Evolutionary conservation across 2,888 invertebrate species (phyloP).

Genomic region (Lithosia quadra): DNA sequence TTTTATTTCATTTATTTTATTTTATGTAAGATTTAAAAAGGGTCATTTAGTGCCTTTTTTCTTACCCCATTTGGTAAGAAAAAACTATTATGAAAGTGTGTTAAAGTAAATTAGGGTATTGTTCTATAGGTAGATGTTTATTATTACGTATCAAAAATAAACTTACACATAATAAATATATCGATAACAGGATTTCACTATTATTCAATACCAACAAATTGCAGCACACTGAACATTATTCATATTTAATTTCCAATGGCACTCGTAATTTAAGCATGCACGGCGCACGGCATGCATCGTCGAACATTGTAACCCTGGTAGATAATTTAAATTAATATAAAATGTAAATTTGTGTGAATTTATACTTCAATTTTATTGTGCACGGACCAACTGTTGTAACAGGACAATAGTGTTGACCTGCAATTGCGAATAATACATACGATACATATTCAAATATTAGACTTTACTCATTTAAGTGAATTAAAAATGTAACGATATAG

Average conservation of each 20-base stretch:
- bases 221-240: slow-evolving; percentile 29
- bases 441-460: neutral
- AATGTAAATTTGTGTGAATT: slow-evolving; percentile 60
- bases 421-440: neutral
- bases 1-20: too few species aligned
- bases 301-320: slow-evolving; percentile 44
- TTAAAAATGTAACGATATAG: too few species aligned
- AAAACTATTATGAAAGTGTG: too few species aligned
- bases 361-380: slow-evolving; percentile 49
- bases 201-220: slow-evolving; percentile 27
- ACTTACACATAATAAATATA: neutral
- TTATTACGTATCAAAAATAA: neutral
- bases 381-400: neutral
- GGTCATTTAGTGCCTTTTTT: too few species aligned
- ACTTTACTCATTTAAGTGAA: too few species aligned
- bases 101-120: too few species aligned
- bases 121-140: too few species aligned
- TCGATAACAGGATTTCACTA: neutral
- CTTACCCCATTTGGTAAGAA: too few species aligned
- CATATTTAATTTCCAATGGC: slow-evolving; percentile 44
- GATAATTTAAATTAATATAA: slow-evolving; percentile 68
- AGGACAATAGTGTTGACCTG: too few species aligned
- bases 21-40: too few species aligned
- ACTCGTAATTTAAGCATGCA: slow-evolving; percentile 52
- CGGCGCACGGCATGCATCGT: slow-evolving; percentile 48